Percentiles rank a stretch among this genome's conserved stretches.
phyloP scores from a whole-genome alignment of 2,113 vertebrate species.

The Camarhynchus parvulus region DNA sequence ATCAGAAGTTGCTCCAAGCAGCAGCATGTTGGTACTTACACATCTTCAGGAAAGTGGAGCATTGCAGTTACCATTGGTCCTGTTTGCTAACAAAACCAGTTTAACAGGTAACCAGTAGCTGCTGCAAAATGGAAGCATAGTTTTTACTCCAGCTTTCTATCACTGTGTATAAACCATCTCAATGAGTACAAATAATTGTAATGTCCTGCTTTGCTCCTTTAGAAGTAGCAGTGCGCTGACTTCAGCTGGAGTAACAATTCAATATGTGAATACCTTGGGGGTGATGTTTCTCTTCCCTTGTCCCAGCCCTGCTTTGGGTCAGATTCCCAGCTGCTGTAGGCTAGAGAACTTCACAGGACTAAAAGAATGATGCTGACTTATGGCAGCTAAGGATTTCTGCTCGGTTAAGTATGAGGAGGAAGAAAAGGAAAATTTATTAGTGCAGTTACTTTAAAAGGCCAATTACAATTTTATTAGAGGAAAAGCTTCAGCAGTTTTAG shows the following conservation, averaged over 20 bases:
- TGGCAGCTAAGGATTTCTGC: background rate
- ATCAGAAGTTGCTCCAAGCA: background rate
- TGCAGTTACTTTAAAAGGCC: slow-evolving; percentile 25
- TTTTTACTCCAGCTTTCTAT: background rate
- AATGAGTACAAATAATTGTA: background rate
- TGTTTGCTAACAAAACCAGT: background rate
- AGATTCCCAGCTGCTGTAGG: background rate
- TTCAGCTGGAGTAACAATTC: background rate
- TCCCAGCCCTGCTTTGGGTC: background rate
- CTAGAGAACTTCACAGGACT: background rate
- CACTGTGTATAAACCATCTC: background rate
- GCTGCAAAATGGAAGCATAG: accelerated
- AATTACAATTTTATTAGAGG: slow-evolving; percentile 47
- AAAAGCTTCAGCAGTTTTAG: slow-evolving; percentile 26
- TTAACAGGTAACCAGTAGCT: background rate
- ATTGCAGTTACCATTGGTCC: background rate
- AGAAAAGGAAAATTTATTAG: background rate
- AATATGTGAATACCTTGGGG: accelerated
- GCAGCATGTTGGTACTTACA: background rate
- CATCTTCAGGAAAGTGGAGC: background rate
- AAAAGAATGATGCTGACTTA: background rate
- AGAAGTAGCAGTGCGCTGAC: background rate
- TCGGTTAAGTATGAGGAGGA: background rate
- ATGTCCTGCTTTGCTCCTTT: background rate
- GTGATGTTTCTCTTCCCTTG: background rate